These are phyloP conservation scores for Hippoglossus hippoglossus DNA, from an alignment of 2,797 vertebrate genomes.

Conservation along the genomic window DNA sequence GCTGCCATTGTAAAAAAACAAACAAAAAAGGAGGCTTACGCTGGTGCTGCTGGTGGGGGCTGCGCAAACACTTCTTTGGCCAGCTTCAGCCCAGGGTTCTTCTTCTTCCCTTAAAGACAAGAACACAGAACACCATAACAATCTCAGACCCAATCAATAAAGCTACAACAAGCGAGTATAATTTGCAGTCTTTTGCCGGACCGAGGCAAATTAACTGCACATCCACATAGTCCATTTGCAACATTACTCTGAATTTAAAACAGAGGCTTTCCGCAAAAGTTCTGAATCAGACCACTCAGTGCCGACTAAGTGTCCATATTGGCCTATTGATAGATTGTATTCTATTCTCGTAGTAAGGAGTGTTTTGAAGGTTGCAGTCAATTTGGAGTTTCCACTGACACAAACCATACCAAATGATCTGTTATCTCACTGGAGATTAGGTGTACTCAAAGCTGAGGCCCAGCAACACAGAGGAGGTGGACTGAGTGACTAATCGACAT, in stretches of 20 bases:
- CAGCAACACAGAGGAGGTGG: conserved; percentile 48
- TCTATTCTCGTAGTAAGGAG: conserved; percentile 10
- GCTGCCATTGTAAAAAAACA: background rate
- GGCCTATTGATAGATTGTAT: conserved; percentile 3
- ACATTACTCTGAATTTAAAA: conserved; percentile 5
- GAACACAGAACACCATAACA: conserved; percentile 26
- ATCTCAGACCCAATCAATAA: conserved; percentile 13
- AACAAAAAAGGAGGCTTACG: conserved; percentile 83
- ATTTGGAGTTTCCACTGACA: conserved; percentile 30
- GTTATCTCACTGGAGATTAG: conserved; percentile 67
- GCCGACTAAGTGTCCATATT: conserved; percentile 1
- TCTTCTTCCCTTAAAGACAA: conserved; percentile 88
- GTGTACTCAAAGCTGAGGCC: conserved; percentile 50
- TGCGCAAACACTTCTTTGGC: conserved; percentile 92
- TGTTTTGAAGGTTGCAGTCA: conserved; percentile 31
- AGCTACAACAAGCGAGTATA: background rate
- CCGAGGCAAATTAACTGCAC: conserved; percentile 2
- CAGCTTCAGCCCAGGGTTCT: conserved; percentile 92
- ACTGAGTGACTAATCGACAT: conserved; percentile 67
- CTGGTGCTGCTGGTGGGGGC: conserved; percentile 86
- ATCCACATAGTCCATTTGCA: background rate
- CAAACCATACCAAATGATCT: conserved; percentile 42
- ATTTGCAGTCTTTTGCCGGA: conserved; percentile 3
- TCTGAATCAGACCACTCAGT: conserved; percentile 6
- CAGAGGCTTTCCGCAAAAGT: conserved; percentile 2